Evolutionary conservation across 2,888 invertebrate genomes (phyloP).

Genomic region (Anorthoa munda): DNA sequence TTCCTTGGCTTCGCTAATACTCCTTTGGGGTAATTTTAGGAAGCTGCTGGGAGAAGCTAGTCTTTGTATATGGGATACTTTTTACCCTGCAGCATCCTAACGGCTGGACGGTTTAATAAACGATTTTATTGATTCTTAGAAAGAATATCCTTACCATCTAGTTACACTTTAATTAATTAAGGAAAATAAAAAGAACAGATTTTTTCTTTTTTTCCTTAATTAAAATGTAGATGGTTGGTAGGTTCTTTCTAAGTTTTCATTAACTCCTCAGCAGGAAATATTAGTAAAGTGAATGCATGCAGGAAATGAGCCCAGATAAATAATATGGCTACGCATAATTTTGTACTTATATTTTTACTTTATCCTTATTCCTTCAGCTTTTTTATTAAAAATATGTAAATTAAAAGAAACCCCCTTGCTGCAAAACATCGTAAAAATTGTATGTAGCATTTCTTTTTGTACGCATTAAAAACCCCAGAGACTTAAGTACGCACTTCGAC

Average conservation of each 20-base stretch:
- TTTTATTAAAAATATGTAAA: conserved; percentile 66
- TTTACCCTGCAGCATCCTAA: too few species aligned
- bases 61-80: too few species aligned
- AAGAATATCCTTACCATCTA: not conserved
- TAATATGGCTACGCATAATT: conserved; percentile 56
- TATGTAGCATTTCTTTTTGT: conserved; percentile 34
- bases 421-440: conserved; percentile 53
- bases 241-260: conserved; percentile 25
- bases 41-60: too few species aligned
- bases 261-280: conserved; percentile 16
- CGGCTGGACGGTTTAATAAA: not conserved
- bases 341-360: conserved; percentile 47
- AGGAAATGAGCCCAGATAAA: conserved; percentile 63
- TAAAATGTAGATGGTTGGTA: conserved; percentile 14
- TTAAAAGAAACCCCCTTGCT: conserved; percentile 29
- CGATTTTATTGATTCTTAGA: not conserved
- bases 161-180: not conserved
- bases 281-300: conserved; percentile 46
- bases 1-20: too few species aligned
- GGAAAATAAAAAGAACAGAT: conserved; percentile 8
- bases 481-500: conserved; percentile 50
- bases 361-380: conserved; percentile 28
- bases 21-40: too few species aligned
- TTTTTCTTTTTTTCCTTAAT: conserved; percentile 11
- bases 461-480: conserved; percentile 40